Percentiles rank a stretch among this genome's conserved stretches.
Evolutionary conservation across 2,797 vertebrate genomes (phyloP).

Genomic region (Hipposideros larvatus): DNA sequence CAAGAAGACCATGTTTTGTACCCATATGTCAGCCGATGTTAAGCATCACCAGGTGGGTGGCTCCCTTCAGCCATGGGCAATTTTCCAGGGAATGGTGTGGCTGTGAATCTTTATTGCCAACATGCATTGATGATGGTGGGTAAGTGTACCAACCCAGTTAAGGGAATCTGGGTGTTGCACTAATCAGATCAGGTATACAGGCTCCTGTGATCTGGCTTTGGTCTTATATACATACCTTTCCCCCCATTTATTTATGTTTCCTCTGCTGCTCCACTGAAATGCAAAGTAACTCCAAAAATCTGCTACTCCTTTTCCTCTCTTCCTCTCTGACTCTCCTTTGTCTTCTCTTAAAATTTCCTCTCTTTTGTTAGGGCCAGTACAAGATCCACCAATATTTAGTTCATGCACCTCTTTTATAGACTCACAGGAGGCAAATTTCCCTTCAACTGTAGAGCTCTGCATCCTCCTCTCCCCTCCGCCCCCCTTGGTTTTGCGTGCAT

Average conservation of each 20-base stretch:
- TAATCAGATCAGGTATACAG: not conserved
- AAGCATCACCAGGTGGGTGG: not conserved
- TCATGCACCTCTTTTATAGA: rapidly evolving
- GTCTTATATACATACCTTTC: not conserved
- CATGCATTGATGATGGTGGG: not conserved
- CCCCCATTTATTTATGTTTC: not conserved
- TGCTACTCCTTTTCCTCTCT: not conserved
- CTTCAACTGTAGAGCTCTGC: rapidly evolving
- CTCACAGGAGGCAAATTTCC: not conserved
- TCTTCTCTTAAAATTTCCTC: not conserved
- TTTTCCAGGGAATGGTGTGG: not conserved
- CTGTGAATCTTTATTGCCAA: not conserved
- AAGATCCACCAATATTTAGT: not conserved
- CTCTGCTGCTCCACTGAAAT: not conserved
- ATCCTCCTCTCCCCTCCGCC: too few species aligned
- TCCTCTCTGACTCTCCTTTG: not conserved
- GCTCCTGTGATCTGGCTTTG: not conserved
- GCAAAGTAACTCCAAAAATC: not conserved
- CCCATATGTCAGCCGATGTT: not conserved
- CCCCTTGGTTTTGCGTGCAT: not conserved
- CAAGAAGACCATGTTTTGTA: not conserved
- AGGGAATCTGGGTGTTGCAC: not conserved
- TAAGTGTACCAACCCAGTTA: too few species aligned
- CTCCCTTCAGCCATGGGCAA: not conserved
- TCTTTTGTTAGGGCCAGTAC: not conserved